These are phyloP conservation scores for Muntiacus reevesi DNA, from an alignment of 2,113 vertebrate genomes.

Conservation along the genomic window DNA sequence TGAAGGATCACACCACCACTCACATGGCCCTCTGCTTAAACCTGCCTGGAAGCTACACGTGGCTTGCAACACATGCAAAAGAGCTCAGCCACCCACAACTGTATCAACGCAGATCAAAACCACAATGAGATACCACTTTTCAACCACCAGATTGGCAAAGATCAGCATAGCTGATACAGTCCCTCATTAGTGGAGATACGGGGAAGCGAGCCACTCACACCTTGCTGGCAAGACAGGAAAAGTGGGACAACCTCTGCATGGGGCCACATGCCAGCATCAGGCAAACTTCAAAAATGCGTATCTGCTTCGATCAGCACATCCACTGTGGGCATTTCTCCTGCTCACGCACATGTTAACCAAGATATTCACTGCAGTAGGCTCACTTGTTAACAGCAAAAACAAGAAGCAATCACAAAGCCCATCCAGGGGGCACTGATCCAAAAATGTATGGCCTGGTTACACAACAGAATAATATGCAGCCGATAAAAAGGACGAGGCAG, in stretches of 20 bases:
- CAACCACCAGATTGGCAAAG: neutral
- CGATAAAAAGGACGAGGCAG: neutral
- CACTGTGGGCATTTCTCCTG: neutral
- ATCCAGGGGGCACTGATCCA: neutral
- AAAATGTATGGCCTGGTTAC: rapidly evolving
- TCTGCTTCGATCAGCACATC: neutral
- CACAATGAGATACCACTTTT: neutral
- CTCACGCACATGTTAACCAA: rapidly evolving
- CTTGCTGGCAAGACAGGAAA: neutral
- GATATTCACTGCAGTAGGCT: neutral
- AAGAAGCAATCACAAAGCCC: neutral
- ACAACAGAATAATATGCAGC: neutral
- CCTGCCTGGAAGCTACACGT: rapidly evolving
- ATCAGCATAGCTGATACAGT: neutral
- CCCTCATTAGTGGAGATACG: neutral
- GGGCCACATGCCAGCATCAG: neutral
- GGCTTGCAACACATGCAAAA: neutral
- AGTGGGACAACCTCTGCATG: neutral
- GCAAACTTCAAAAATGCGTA: neutral
- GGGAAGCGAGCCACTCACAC: neutral
- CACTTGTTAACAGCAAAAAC: neutral
- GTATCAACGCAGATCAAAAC: neutral
- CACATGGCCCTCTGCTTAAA: neutral
- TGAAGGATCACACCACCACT: neutral
- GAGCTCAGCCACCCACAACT: neutral